phyloP scores from a whole-genome alignment of 2,888 invertebrate species.

The Chymomyza caudatula region DNA sequence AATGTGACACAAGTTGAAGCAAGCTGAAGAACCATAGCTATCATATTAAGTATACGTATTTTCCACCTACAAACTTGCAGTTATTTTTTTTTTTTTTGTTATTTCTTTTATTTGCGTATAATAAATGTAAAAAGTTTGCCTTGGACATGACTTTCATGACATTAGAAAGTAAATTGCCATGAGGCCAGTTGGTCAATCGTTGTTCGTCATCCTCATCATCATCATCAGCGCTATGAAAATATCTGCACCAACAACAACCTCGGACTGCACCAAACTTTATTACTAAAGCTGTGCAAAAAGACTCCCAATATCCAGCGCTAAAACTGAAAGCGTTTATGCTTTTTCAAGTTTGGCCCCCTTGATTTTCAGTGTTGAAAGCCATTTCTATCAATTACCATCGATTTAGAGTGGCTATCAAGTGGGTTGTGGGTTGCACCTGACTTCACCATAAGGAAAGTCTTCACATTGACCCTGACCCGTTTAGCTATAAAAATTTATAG shows the following conservation, averaged over 20 bases:
- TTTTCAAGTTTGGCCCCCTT: not conserved
- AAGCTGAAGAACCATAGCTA: slow-evolving; percentile 47
- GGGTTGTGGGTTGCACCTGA: not conserved
- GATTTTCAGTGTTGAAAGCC: not conserved
- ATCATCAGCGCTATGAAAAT: slow-evolving; percentile 24
- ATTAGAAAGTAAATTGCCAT: slow-evolving; percentile 71
- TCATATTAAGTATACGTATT: slow-evolving; percentile 36
- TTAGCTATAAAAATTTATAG: not conserved
- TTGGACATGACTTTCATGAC: slow-evolving; percentile 70
- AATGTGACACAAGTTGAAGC: slow-evolving; percentile 10
- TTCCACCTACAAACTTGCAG: not conserved
- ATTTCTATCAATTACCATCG: not conserved
- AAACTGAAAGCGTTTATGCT: not conserved
- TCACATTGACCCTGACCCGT: not conserved
- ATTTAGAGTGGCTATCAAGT: not conserved
- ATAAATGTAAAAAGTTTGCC: slow-evolving; percentile 49
- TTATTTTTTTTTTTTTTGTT: slow-evolving; percentile 18
- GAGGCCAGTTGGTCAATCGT: slow-evolving; percentile 66
- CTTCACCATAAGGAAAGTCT: not conserved
- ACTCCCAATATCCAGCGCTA: not conserved
- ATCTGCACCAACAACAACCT: slow-evolving; percentile 14
- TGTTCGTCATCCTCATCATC: not conserved
- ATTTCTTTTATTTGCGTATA: not conserved
- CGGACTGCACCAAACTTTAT: slow-evolving; percentile 1
- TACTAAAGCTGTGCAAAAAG: slow-evolving; percentile 13